Percentiles rank a stretch among this genome's conserved stretches.
These are phyloP conservation scores for Tokudaia tokunoshimensis DNA, from an alignment of 2,797 vertebrate species.

Conservation along the genomic window DNA sequence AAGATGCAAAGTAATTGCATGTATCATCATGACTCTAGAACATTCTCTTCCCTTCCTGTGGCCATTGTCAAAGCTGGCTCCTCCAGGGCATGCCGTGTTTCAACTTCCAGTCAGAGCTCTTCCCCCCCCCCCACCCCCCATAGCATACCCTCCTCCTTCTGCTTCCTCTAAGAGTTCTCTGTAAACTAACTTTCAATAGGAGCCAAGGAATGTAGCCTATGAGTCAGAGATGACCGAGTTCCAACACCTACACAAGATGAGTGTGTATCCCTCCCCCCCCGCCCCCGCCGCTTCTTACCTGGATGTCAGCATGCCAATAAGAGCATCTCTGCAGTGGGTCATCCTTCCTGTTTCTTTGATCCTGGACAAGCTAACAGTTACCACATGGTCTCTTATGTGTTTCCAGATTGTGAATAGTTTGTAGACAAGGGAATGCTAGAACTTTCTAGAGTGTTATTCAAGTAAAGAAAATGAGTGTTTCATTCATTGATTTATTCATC, in stretches of 20 bases:
- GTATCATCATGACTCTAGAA: neutral
- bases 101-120: constrained; percentile 14
- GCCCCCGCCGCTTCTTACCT: too few species aligned
- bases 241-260: neutral
- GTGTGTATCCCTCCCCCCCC: neutral
- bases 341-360: constrained; percentile 4
- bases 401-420: constrained; percentile 4
- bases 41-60: neutral
- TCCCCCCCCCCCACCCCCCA: neutral
- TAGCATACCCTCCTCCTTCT: neutral
- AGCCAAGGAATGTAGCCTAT: neutral
- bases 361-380: constrained; percentile 4
- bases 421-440: neutral
- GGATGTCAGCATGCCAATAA: neutral
- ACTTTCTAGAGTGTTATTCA: neutral
- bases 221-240: constrained; percentile 56
- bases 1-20: neutral
- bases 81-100: neutral
- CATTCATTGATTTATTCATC: neutral
- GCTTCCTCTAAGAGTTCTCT: neutral
- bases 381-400: neutral
- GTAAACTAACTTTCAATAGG: constrained; percentile 3
- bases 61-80: neutral
- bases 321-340: neutral
- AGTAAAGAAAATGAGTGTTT: neutral